Evolutionary conservation across 2,888 invertebrate species (phyloP).

Genomic region (Phorcus lineatus): DNA sequence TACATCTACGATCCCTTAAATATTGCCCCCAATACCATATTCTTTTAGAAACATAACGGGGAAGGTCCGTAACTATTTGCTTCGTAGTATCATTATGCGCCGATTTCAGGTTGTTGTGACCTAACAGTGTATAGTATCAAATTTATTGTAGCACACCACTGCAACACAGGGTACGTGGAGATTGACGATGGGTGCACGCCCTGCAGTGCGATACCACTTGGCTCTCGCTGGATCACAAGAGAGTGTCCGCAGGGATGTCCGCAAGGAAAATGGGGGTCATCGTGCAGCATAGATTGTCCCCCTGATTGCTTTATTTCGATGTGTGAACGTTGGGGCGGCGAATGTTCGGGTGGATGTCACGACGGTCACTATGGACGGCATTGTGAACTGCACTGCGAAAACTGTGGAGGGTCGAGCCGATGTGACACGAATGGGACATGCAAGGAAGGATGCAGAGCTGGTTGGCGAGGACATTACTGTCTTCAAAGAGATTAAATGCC

Average conservation of each 20-base stretch:
- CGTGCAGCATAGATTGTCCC: neutral
- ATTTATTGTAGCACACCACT: too few species aligned
- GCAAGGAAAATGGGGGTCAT: neutral
- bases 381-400: neutral
- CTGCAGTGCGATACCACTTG: too few species aligned
- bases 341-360: neutral
- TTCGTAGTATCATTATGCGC: too few species aligned
- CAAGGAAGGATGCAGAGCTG: neutral
- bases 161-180: too few species aligned
- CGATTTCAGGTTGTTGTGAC: neutral
- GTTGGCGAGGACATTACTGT: neutral
- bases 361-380: neutral
- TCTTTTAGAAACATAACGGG: too few species aligned
- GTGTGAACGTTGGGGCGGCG: neutral
- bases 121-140: neutral
- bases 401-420: neutral
- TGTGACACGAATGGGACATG: neutral
- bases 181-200: too few species aligned
- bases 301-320: neutral
- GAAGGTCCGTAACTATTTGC: too few species aligned
- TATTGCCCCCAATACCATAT: too few species aligned
- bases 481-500: too few species aligned
- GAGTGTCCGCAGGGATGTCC: neutral
- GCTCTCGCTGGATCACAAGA: too few species aligned
- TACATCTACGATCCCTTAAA: too few species aligned